These are phyloP conservation scores for Leptonema lineaticorne DNA, from an alignment of 1,140 invertebrate genomes.

Conservation along the genomic window DNA sequence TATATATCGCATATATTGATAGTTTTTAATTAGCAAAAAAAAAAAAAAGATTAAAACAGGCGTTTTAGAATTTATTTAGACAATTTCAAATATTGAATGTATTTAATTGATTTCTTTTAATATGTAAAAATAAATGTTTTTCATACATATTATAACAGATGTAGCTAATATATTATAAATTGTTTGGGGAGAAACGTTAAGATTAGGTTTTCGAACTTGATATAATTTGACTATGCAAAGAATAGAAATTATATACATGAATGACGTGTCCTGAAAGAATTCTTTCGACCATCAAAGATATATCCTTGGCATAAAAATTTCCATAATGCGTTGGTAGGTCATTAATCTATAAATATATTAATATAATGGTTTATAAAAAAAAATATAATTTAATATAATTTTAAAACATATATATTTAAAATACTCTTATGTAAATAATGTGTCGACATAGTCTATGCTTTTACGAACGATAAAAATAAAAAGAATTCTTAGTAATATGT, in stretches of 20 bases:
- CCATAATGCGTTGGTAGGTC: constrained; percentile 91
- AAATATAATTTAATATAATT: no score
- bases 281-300: constrained; percentile 85
- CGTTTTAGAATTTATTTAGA: no score
- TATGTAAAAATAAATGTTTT: neutral
- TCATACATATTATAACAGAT: constrained; percentile 75
- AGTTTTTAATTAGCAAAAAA: no score
- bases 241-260: constrained; percentile 89
- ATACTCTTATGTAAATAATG: neutral
- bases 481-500: constrained; percentile 75
- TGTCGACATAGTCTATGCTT: constrained; percentile 53
- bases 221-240: constrained; percentile 89
- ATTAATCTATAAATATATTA: constrained; percentile 48
- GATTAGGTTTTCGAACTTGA: constrained; percentile 87
- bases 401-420: no score
- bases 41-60: no score
- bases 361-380: neutral
- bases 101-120: no score
- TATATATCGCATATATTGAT: no score
- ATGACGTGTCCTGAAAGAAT: constrained; percentile 86
- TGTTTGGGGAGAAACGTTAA: constrained; percentile 81
- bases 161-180: constrained; percentile 78
- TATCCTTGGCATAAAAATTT: constrained; percentile 85
- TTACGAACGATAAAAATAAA: constrained; percentile 65
- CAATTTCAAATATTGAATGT: no score